Evolutionary conservation across 2,797 vertebrate genomes (phyloP).

Genomic region (Poecilia velifera): DNA sequence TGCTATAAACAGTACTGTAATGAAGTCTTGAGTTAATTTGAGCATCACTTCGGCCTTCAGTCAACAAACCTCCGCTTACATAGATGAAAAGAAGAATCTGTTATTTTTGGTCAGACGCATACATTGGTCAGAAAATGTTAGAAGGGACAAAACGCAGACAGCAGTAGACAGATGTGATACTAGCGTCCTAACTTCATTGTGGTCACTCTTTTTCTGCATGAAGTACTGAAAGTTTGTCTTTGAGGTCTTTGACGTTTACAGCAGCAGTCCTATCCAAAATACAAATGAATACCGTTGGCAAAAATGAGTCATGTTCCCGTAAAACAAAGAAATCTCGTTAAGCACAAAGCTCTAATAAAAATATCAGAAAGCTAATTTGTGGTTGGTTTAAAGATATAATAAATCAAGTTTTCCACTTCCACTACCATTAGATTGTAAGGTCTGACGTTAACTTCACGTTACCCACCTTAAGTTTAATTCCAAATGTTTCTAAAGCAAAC

Average conservation of each 20-base stretch:
- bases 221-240: not conserved
- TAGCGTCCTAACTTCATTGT: not conserved
- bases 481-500: not conserved
- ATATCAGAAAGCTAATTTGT: not conserved
- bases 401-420: not conserved
- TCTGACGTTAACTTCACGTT: not conserved
- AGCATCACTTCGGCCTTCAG: not conserved
- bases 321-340: not conserved
- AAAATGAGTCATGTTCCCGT: not conserved
- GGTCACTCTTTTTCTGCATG: not conserved
- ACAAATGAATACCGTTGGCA: not conserved
- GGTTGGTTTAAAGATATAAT: not conserved
- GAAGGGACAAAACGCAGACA: not conserved
- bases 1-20: not conserved
- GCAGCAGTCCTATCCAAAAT: not conserved
- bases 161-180: not conserved
- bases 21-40: constrained; percentile 1
- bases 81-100: not conserved
- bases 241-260: not conserved
- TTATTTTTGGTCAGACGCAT: not conserved
- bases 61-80: not conserved
- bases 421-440: too few species aligned
- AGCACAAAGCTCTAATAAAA: not conserved
- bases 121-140: constrained; percentile 1
- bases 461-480: not conserved